A percentile compares a stretch with the other conserved stretches of the same genome.
Conservation (phyloP, 2,888 invertebrate genomes). For the Ferrisia virgata region DNA sequence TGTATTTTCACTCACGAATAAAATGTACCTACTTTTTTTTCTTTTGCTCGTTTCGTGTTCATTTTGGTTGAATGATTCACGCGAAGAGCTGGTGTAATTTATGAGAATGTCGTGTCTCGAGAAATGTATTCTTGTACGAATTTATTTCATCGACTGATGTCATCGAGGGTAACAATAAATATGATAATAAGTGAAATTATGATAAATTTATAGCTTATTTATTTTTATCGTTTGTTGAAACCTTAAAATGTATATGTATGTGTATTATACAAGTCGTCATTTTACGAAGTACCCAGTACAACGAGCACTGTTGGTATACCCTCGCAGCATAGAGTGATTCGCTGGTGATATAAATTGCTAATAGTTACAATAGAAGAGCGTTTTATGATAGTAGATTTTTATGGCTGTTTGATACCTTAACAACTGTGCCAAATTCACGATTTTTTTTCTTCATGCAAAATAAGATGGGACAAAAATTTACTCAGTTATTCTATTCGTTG, state of each 20-base stretch:
- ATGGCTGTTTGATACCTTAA: neutral
- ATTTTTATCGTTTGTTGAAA: neutral
- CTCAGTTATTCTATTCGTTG: too few relatives aligned
- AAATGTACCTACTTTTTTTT: neutral
- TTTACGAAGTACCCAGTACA: neutral
- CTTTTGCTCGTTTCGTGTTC: neutral
- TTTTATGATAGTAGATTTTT: neutral
- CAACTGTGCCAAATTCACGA: neutral
- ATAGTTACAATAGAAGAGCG: neutral
- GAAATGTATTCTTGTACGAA: neutral
- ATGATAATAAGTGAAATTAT: neutral
- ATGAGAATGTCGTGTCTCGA: neutral
- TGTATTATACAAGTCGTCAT: neutral
- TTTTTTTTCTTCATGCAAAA: too few relatives aligned
- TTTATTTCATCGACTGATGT: constrained; percentile 8
- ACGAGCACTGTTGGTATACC: too few relatives aligned
- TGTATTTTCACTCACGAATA: neutral
- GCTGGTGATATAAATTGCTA: neutral
- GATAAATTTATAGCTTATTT: neutral
- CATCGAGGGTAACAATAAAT: neutral
- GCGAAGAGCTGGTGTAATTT: neutral
- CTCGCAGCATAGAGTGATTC: neutral
- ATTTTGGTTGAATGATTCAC: neutral
- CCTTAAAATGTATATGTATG: neutral
- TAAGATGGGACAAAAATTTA: neutral